A percentile compares a stretch with the other conserved stretches of the same genome.
Evolutionary conservation across 2,888 invertebrate genomes (phyloP).

Genomic region (Pherbina coryleti): DNA sequence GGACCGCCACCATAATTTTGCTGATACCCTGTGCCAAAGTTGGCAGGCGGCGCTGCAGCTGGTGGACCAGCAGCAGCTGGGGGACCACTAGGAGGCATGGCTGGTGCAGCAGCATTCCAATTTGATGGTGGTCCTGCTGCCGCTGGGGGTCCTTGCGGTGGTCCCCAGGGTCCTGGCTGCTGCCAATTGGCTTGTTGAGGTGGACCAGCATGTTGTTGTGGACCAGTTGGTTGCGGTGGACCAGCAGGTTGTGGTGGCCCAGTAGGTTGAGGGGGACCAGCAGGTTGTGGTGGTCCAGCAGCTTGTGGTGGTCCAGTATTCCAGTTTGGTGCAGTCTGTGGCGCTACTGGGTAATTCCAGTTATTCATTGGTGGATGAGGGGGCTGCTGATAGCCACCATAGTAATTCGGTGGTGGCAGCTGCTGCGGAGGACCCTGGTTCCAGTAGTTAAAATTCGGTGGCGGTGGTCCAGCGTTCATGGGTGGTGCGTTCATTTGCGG

Average conservation of each 20-base stretch:
- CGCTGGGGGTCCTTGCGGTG: conserved; percentile 50
- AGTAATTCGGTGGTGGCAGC: conserved; percentile 64
- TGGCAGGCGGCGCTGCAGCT: conserved; percentile 53
- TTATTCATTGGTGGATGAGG: conserved; percentile 51
- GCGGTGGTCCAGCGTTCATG: conserved; percentile 68
- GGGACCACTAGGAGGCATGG: conserved; percentile 46
- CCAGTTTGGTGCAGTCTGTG: conserved; percentile 66
- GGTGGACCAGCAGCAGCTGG: conserved; percentile 38
- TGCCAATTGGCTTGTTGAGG: conserved; percentile 46
- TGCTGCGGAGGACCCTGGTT: conserved; percentile 52
- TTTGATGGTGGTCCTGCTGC: conserved; percentile 47
- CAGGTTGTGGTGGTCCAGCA: conserved; percentile 55
- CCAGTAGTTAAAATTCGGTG: conserved; percentile 62
- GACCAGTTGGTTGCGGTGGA: conserved; percentile 54
- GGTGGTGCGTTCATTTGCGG: conserved; percentile 45
- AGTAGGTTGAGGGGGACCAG: conserved; percentile 50
- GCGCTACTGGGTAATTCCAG: conserved; percentile 64
- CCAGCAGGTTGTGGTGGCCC: conserved; percentile 54
- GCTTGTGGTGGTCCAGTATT: conserved; percentile 57
- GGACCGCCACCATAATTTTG: conserved; percentile 88
- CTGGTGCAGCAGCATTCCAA: conserved; percentile 54
- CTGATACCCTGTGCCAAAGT: conserved; percentile 79
- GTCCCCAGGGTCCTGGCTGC: conserved; percentile 15
- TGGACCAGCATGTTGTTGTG: too few species aligned
- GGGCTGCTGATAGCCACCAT: conserved; percentile 56